Evolutionary conservation across 37 sponge, comb jelly and placozoan genomes (phyloP).

Genomic region (Spongilla lacustris): DNA sequence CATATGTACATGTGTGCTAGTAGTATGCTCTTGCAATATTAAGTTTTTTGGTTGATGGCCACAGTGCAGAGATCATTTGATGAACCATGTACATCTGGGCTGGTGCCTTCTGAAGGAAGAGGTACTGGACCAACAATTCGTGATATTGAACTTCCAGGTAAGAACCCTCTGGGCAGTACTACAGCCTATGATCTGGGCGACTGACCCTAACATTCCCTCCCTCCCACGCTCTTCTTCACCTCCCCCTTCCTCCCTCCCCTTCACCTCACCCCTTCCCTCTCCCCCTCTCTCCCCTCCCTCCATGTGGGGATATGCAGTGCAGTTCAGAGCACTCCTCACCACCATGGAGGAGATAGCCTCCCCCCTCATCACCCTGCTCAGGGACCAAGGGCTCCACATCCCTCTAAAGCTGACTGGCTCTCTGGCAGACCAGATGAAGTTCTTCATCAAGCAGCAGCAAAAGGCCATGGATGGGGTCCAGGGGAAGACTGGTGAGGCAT

Average conservation of each 20-base stretch:
- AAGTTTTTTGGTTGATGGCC: neutral
- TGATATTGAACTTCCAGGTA: neutral
- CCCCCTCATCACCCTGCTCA: slow-evolving; percentile 5
- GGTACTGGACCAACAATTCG: neutral
- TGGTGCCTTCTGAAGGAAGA: neutral
- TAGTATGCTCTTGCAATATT: neutral
- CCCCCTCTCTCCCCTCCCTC: neutral
- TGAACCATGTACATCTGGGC: neutral
- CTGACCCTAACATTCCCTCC: neutral
- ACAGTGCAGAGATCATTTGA: neutral
- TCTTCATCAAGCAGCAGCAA: slow-evolving; percentile 74
- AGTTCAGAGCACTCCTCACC: neutral
- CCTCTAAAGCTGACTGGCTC: slow-evolving; percentile 5
- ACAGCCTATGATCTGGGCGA: neutral
- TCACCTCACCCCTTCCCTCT: neutral
- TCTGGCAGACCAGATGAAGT: slow-evolving; percentile 47
- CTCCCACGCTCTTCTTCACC: neutral
- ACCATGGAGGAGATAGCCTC: slow-evolving; percentile 24
- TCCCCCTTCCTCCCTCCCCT: neutral
- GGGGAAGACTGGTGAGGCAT: neutral
- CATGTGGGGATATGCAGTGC: neutral
- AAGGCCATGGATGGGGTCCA: slow-evolving; percentile 30
- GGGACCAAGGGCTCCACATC: slow-evolving; percentile 10
- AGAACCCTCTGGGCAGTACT: neutral
- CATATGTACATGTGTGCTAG: too few relatives aligned